phyloP scores from a whole-genome alignment of 1,140 invertebrate genomes.

The Nephotettix cincticeps region DNA sequence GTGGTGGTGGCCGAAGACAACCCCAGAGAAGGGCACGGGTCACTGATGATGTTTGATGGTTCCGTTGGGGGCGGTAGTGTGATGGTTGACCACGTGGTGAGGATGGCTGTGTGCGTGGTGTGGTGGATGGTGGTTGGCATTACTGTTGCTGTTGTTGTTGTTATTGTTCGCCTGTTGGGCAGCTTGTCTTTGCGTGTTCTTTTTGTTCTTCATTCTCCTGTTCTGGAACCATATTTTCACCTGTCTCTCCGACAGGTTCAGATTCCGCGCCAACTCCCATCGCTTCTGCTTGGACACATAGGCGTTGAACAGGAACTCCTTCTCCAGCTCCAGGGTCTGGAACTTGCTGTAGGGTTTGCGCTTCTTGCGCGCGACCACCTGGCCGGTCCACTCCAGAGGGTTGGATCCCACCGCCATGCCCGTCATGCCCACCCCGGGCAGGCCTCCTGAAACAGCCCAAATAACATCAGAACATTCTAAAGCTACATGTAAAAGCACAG shows the following conservation, averaged over 20 bases:
- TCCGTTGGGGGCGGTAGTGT: conserved; percentile 59
- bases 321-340: conserved; percentile 94
- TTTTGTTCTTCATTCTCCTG: conserved; percentile 99
- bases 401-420: conserved; percentile 67
- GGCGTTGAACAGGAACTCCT: conserved; percentile 94
- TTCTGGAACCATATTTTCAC: conserved; percentile 98
- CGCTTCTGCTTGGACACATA: conserved; percentile 97
- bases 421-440: conserved; percentile 60
- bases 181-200: conserved; percentile 87
- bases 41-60: conserved; percentile 83
- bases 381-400: conserved; percentile 89
- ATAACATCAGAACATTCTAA: no score
- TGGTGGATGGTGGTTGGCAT: conserved; percentile 52
- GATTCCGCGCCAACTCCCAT: conserved; percentile 91
- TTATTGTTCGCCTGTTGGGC: conserved; percentile 75
- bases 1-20: conserved; percentile 58
- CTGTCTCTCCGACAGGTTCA: conserved; percentile 92
- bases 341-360: conserved; percentile 97
- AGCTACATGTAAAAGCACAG: no score
- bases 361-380: conserved; percentile 92
- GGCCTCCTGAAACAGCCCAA: conserved; percentile 56
- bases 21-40: conserved; percentile 80
- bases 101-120: conserved; percentile 61
- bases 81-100: conserved; percentile 62
- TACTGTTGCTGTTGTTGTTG: conserved; percentile 65